Conservation (phyloP, 2,113 vertebrate genomes). For the Strix uralensis region DNA sequence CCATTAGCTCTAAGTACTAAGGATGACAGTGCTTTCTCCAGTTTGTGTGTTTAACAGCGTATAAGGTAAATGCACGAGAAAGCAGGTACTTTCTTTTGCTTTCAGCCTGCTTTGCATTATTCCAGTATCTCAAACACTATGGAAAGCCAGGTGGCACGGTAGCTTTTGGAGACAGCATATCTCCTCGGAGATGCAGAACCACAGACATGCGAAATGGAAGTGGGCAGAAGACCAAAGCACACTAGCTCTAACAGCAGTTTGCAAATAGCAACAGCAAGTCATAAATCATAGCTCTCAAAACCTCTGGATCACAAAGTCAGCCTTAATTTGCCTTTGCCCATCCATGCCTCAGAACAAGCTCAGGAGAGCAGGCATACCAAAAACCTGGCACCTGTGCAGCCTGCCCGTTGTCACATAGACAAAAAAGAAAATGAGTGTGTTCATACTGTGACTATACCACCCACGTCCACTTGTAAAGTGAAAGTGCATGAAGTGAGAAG, state of each 20-base stretch:
- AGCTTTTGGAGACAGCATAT: background rate
- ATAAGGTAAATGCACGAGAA: background rate
- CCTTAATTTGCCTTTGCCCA: background rate
- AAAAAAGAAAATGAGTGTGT: background rate
- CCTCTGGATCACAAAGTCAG: background rate
- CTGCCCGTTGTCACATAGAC: background rate
- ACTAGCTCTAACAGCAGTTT: background rate
- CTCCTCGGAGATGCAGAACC: background rate
- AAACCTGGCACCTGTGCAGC: background rate
- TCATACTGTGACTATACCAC: background rate
- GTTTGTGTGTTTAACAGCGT: background rate
- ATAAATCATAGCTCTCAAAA: background rate
- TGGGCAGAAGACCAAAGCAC: background rate
- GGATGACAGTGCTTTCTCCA: background rate
- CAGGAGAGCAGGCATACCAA: background rate
- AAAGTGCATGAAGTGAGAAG: background rate
- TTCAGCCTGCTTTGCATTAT: background rate
- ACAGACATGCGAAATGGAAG: background rate
- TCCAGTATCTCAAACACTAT: background rate
- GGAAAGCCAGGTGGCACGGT: background rate
- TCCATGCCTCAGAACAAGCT: background rate
- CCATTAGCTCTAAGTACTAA: background rate
- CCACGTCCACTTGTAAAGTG: background rate
- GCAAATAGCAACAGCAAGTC: background rate
- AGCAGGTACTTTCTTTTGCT: background rate